Conservation (phyloP, 2,113 vertebrate species). For the Lepus europaeus region DNA sequence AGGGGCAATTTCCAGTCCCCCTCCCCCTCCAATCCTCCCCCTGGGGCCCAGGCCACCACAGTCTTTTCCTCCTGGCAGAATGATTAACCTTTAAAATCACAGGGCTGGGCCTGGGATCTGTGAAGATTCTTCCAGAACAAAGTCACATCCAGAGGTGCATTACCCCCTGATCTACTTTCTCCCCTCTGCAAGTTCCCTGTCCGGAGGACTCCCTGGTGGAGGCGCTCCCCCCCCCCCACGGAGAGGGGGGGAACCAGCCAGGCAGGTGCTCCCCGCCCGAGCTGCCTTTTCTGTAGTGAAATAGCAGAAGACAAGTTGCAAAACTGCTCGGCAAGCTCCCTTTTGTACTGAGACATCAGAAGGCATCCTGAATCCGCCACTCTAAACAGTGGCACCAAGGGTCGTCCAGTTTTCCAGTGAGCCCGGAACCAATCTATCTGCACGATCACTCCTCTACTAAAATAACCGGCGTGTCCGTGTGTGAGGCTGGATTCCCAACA, state of each 20-base stretch:
- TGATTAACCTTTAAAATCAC: background rate
- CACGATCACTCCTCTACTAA: background rate
- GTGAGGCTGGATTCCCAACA: conserved; percentile 12
- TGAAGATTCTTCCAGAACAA: conserved; percentile 3
- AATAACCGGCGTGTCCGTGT: background rate
- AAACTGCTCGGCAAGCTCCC: background rate
- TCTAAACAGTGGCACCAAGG: conserved; percentile 19
- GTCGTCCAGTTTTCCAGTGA: conserved; percentile 6
- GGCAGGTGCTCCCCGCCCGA: fast-evolving
- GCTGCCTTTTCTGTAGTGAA: background rate
- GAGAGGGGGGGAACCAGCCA: background rate
- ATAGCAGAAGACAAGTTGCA: conserved; percentile 15
- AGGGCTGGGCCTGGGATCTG: background rate
- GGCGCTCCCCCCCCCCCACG: background rate
- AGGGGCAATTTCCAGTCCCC: conserved; percentile 10
- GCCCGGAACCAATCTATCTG: background rate
- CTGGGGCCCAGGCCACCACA: background rate
- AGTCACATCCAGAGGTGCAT: background rate
- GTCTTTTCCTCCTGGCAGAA: background rate
- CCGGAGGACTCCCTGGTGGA: background rate
- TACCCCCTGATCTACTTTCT: background rate
- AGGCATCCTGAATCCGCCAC: conserved; percentile 31
- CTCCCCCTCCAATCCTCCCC: background rate
- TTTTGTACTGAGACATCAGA: conserved; percentile 46
- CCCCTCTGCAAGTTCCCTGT: background rate